Evolutionary conservation across 37 sponge, comb jelly and placozoan species (phyloP).

Genomic region (Cliona cf. orientalis): DNA sequence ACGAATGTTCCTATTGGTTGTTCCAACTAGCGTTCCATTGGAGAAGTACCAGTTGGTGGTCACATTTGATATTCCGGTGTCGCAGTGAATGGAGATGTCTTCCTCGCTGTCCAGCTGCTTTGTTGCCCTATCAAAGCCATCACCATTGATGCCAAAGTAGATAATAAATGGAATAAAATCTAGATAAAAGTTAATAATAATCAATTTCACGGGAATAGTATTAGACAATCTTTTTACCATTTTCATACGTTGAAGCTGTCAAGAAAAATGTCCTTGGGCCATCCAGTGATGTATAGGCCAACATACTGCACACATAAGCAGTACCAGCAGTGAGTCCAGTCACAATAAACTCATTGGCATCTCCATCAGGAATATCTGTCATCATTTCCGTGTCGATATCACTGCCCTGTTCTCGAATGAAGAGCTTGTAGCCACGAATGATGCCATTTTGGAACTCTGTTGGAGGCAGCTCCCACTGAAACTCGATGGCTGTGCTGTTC

Average conservation of each 20-base stretch:
- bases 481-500: conserved; percentile 35
- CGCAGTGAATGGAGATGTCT: conserved; percentile 12
- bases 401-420: background rate
- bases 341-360: background rate
- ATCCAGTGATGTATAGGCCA: conserved; percentile 39
- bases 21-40: conserved; percentile 15
- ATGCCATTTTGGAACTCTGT: conserved; percentile 12
- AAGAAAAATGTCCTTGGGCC: conserved; percentile 26
- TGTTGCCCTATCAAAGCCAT: conserved; percentile 10
- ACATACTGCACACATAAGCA: conserved; percentile 11
- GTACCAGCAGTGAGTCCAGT: conserved; percentile 12
- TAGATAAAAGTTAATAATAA: too few relatives aligned
- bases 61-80: background rate
- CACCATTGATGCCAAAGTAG: conserved; percentile 36
- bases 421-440: conserved; percentile 33
- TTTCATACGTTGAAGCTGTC: background rate
- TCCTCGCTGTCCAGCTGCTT: background rate
- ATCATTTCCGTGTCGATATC: background rate
- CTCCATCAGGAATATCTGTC: background rate
- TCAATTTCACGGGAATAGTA: too few relatives aligned
- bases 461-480: conserved; percentile 24
- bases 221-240: too few relatives aligned
- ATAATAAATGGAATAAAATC: background rate
- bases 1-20: background rate
- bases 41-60: conserved; percentile 6